phyloP scores from a whole-genome alignment of 2,888 invertebrate genomes.

The Standfussiana lucernea region DNA sequence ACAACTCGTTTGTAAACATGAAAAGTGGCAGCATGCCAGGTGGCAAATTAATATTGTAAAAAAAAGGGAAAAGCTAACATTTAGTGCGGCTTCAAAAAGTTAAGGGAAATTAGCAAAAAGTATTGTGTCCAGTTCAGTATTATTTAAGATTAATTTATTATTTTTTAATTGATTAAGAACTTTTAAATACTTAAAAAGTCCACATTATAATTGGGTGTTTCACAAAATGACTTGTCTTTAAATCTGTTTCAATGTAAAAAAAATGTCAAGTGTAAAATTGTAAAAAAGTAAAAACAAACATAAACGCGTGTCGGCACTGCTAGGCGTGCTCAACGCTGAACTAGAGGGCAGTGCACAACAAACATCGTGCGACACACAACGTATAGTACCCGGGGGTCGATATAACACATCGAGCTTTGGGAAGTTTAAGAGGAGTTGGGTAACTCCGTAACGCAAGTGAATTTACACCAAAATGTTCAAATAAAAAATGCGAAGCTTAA shows the following conservation, averaged over 20 bases:
- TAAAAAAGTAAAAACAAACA: slow-evolving; percentile 16
- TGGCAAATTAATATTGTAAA: slow-evolving; percentile 66
- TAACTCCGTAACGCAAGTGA: not conserved
- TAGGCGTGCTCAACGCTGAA: slow-evolving; percentile 39
- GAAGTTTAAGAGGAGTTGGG: not conserved
- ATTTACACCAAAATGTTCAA: not conserved
- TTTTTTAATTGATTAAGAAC: not conserved
- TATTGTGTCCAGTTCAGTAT: slow-evolving; percentile 50
- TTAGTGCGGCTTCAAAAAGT: slow-evolving; percentile 67
- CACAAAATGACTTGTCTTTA: not conserved
- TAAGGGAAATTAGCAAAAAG: slow-evolving; percentile 59
- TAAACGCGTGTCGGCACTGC: slow-evolving; percentile 43
- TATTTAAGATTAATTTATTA: slow-evolving; percentile 10
- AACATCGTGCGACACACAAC: slow-evolving; percentile 26
- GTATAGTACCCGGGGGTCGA: not conserved
- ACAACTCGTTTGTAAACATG: slow-evolving; percentile 60
- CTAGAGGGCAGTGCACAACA: slow-evolving; percentile 38
- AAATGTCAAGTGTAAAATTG: slow-evolving; percentile 47
- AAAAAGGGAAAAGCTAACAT: slow-evolving; percentile 68
- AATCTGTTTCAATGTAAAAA: not conserved
- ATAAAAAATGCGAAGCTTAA: not conserved
- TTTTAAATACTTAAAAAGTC: not conserved
- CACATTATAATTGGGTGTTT: not conserved
- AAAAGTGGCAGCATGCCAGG: slow-evolving; percentile 72
- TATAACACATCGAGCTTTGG: not conserved